Evolutionary conservation across 2,797 vertebrate species (phyloP).

Genomic region (Choloepus didactylus): DNA sequence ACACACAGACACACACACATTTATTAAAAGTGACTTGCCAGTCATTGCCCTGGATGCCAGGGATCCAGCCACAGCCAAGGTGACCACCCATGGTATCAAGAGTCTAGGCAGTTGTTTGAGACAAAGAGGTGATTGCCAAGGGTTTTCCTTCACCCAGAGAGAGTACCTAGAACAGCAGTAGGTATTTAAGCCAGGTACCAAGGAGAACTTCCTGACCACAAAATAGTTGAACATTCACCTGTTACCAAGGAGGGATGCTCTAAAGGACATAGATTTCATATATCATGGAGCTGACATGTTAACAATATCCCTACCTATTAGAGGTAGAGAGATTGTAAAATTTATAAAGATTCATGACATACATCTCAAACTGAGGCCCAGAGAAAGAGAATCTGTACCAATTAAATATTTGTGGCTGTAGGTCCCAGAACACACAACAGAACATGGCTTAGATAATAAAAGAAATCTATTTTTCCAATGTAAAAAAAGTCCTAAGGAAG

Average conservation of each 20-base stretch:
- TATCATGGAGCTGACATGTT: background rate
- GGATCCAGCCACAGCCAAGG: background rate
- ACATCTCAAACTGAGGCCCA: background rate
- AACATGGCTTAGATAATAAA: background rate
- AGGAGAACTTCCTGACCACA: background rate
- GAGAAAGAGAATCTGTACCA: background rate
- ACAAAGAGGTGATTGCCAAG: background rate
- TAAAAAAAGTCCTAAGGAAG: background rate
- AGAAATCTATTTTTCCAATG: background rate
- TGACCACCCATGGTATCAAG: background rate
- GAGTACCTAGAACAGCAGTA: background rate
- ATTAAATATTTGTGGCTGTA: background rate
- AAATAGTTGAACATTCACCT: background rate
- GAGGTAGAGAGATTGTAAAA: background rate
- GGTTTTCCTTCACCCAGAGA: background rate
- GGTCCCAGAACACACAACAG: background rate
- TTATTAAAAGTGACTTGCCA: background rate
- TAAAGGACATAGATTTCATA: background rate
- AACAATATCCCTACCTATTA: background rate
- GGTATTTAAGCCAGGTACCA: background rate
- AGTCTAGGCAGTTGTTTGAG: background rate
- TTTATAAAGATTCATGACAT: background rate
- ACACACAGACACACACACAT: no score
- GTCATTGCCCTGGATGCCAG: background rate
- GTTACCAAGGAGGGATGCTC: background rate